Base-by-base conservation (phyloP, 2,113 vertebrate species). In the Calyptomena viridis region DNA sequence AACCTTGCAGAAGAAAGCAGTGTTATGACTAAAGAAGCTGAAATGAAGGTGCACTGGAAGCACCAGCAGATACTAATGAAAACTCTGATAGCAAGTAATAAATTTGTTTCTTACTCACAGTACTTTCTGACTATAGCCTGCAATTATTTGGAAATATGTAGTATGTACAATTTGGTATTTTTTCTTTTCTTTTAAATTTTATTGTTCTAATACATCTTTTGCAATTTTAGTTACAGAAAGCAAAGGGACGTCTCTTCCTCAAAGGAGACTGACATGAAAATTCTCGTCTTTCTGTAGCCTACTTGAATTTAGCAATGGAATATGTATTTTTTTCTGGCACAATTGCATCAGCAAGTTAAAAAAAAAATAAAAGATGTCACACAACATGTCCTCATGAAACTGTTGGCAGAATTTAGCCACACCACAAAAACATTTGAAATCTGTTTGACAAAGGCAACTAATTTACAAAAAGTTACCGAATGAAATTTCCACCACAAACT, bases 211-310 rank as follows among this genome's bases (percentile, higher is more conserved):
- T 44, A 55, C 3, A 27, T 6, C 18, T 55, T 75, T 50, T 35
- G 22, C 35, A 63, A 46, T 73, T 84, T 77, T 44, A 87, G 44
- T 73, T 84, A 30, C 35, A 77, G 53, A 77, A 80, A 81, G 15
- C 23, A 47, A 50, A 1, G 2, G 72, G 53, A 47, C 10, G 8
- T 84, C 12, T 64, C 5, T 9, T 24, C 19, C 8, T 1, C 0
- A 20, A 63, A 46, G 44, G 14, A 77, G 33, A 84, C 21, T n/a
- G 50, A 69, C 33, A 18, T 35, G 6, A 39, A 84, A 71, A 22
- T 72, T 90, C 33, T 64, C 56, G 59, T 44, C 30, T 25, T 80
- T 76, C 50, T 52, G n/a, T 33, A 93, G 68, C 33, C 33, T 42
- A 63, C 72, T 93, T 68, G 37, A 68, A 53, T 90, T 82, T 58